Conservation (phyloP, 1,140 invertebrate species). For the Parapsyche elsis region DNA sequence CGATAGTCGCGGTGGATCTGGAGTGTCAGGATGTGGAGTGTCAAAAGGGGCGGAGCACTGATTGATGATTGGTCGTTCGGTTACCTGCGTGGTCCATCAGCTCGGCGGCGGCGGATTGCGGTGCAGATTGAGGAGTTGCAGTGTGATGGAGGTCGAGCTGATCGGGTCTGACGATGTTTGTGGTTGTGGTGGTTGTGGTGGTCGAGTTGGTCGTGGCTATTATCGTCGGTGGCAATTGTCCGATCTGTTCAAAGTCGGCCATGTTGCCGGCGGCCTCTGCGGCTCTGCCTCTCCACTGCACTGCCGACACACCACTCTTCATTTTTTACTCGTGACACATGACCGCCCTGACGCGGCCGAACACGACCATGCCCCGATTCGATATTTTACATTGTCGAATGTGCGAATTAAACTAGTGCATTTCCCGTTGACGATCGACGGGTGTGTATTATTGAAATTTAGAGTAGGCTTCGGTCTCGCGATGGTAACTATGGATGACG, state of each 20-base stretch:
- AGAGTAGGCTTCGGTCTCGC: no score
- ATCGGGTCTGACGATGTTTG: no score
- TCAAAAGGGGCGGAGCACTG: no score
- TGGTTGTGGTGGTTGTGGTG: neutral
- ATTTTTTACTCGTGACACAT: constrained; percentile 8
- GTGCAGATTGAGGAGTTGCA: neutral
- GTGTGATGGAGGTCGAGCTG: no score
- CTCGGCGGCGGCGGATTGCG: neutral
- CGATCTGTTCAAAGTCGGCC: neutral
- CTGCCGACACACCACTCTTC: neutral
- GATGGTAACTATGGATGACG: no score
- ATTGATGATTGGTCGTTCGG: no score
- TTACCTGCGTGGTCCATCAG: neutral
- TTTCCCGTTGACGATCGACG: no score
- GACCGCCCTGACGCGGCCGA: neutral
- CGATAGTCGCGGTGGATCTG: no score
- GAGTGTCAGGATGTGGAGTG: no score
- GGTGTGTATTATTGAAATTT: no score
- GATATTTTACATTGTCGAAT: neutral
- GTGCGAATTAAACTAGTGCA: no score
- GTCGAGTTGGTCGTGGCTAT: neutral
- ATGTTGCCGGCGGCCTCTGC: neutral
- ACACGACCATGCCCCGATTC: neutral
- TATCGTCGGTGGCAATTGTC: neutral
- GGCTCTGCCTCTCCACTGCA: constrained; percentile 4